phyloP scores from a whole-genome alignment of 2,797 vertebrate genomes.

The Etheostoma nigrum region DNA sequence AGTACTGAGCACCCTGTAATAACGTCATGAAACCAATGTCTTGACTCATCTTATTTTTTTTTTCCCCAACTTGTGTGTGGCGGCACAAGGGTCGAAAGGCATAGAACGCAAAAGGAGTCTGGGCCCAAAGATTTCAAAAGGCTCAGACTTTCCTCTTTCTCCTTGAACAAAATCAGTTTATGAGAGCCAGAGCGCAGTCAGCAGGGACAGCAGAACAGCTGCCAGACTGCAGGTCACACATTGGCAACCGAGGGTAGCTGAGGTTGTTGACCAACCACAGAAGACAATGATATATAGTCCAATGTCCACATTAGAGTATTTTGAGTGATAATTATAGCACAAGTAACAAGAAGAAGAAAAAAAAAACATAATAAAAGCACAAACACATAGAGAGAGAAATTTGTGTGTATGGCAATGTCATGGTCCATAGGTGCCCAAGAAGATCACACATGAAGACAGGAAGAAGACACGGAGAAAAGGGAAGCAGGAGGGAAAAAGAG shows the following conservation, averaged over 20 bases:
- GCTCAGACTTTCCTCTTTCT: slow-evolving; percentile 80
- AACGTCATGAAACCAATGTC: slow-evolving; percentile 79
- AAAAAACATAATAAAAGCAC: slow-evolving; percentile 34
- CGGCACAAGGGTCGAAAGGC: slow-evolving; percentile 86
- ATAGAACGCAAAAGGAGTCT: slow-evolving; percentile 79
- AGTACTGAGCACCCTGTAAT: slow-evolving; percentile 82
- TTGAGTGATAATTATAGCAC: slow-evolving; percentile 43
- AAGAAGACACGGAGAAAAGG: slow-evolving; percentile 67
- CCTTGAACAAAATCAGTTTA: slow-evolving; percentile 85
- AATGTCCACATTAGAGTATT: slow-evolving; percentile 25
- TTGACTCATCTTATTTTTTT: slow-evolving; percentile 66
- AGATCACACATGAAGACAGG: slow-evolving; percentile 88
- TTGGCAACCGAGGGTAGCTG: slow-evolving; percentile 93
- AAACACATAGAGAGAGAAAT: slow-evolving; percentile 63
- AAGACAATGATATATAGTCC: slow-evolving; percentile 9
- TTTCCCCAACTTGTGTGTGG: slow-evolving; percentile 76
- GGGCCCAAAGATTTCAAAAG: slow-evolving; percentile 76
- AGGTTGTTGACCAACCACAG: slow-evolving; percentile 57
- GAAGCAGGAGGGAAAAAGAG: slow-evolving; percentile 83
- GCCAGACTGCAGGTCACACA: slow-evolving; percentile 90
- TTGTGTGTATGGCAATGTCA: slow-evolving; percentile 83
- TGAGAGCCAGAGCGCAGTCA: slow-evolving; percentile 93
- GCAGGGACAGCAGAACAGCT: slow-evolving; percentile 90
- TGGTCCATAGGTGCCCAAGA: slow-evolving; percentile 90
- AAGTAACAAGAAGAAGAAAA: slow-evolving; percentile 41